A percentile compares a stretch with the other conserved stretches of the same genome.
These are phyloP conservation scores for Engraulis encrasicolus DNA, from an alignment of 2,113 vertebrate genomes.

Conservation along the genomic window DNA sequence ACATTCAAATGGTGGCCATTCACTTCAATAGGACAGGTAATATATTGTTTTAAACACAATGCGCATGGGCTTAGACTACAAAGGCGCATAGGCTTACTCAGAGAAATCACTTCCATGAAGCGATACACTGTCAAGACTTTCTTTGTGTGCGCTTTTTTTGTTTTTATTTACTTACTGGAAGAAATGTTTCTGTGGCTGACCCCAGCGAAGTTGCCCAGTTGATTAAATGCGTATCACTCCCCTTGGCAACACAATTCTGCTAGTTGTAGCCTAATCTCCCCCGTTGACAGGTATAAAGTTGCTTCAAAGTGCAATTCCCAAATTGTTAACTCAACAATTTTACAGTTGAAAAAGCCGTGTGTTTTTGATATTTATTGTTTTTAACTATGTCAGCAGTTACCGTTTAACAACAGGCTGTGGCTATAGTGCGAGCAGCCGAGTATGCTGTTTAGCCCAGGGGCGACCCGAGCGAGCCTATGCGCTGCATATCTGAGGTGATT, in stretches of 20 bases:
- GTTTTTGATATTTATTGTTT: constrained; percentile 20
- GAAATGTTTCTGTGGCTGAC: neutral
- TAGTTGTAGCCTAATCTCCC: neutral
- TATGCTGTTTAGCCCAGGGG: constrained; percentile 18
- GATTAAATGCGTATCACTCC: neutral
- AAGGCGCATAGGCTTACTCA: too few species aligned
- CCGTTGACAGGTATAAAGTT: constrained; percentile 18
- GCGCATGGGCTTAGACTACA: too few species aligned
- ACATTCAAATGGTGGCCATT: neutral
- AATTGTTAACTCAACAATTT: constrained; percentile 19
- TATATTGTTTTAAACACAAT: too few species aligned
- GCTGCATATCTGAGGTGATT: constrained; percentile 10
- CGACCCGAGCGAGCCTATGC: neutral
- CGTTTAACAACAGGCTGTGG: constrained; percentile 7
- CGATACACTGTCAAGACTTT: neutral
- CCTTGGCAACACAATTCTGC: constrained; percentile 13
- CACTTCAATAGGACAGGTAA: too few species aligned
- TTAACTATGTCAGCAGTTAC: constrained; percentile 20
- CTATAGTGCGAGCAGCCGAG: neutral
- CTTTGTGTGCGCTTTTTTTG: neutral
- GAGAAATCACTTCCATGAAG: neutral
- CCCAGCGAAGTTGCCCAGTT: neutral
- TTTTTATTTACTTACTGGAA: neutral
- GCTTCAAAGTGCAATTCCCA: constrained; percentile 15
- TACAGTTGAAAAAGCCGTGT: constrained; percentile 12